Evolutionary conservation across 1,140 invertebrate species (phyloP).

Genomic region (Lasaia peninsularis): DNA sequence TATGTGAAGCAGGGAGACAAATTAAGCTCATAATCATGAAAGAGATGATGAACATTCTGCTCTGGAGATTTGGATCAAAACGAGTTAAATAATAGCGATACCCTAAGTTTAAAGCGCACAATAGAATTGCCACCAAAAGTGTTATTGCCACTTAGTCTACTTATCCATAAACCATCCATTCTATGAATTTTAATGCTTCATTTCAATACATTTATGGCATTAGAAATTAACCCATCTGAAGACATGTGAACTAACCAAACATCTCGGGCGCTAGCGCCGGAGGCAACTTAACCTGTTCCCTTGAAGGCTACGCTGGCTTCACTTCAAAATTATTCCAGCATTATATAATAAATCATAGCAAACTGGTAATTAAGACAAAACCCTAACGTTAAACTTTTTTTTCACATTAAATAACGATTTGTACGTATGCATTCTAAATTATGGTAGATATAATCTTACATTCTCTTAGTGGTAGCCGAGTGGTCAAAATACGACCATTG

Average conservation of each 20-base stretch:
- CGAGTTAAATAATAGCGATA: too few species aligned
- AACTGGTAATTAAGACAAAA: conserved; percentile 73
- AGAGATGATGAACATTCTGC: too few species aligned
- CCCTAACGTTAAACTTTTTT: conserved; percentile 62
- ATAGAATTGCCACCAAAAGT: too few species aligned
- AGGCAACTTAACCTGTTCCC: conserved; percentile 57
- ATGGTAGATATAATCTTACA: conserved; percentile 55
- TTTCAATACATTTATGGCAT: conserved; percentile 7
- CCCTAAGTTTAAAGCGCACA: neutral
- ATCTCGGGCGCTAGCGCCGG: conserved; percentile 42
- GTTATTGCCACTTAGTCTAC: neutral
- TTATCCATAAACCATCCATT: neutral
- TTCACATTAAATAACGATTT: conserved; percentile 74
- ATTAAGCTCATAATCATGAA: too few species aligned
- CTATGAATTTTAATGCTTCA: neutral
- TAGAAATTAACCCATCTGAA: neutral
- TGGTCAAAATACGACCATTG: too few species aligned
- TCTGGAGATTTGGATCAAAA: too few species aligned
- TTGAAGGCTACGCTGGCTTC: conserved; percentile 50
- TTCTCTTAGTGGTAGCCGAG: neutral
- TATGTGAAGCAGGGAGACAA: too few species aligned
- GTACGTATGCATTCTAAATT: conserved; percentile 47
- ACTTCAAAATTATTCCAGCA: conserved; percentile 67
- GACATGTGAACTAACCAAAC: neutral
- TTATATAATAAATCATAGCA: conserved; percentile 75